Conservation (phyloP, 2,888 invertebrate species). For the Eudemis profundana region DNA sequence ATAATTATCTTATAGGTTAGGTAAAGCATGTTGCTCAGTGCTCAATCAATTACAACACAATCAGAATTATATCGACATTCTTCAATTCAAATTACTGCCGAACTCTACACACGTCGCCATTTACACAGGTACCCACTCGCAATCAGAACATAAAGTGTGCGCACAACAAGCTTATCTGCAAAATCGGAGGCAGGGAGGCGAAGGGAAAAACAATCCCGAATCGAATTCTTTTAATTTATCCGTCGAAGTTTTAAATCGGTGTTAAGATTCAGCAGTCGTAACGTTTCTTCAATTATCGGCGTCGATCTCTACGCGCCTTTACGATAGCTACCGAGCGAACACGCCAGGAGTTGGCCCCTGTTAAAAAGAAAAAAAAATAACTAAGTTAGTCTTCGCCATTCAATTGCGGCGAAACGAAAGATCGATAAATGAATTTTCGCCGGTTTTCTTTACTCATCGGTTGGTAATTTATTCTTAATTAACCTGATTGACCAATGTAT, state of each 20-base stretch:
- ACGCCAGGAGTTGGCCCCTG: constrained; percentile 57
- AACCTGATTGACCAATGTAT: too few species aligned
- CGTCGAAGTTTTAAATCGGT: constrained; percentile 81
- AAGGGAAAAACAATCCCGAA: constrained; percentile 74
- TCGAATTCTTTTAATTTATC: constrained; percentile 82
- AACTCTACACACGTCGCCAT: constrained; percentile 62
- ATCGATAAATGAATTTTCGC: constrained; percentile 11
- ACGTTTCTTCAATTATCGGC: constrained; percentile 80
- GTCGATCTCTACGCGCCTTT: constrained; percentile 74
- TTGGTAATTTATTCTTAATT: background rate
- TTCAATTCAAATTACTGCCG: constrained; percentile 67
- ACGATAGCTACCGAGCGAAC: constrained; percentile 75
- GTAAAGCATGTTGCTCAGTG: too few species aligned
- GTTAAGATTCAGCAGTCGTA: constrained; percentile 80
- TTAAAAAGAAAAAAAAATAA: constrained; percentile 53
- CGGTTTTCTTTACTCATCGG: background rate
- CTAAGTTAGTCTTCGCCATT: constrained; percentile 53
- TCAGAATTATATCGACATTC: constrained; percentile 47
- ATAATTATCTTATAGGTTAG: too few species aligned
- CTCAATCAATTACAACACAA: too few species aligned
- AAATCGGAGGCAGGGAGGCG: constrained; percentile 69
- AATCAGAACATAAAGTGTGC: constrained; percentile 75
- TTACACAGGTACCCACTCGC: constrained; percentile 70
- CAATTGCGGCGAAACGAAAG: constrained; percentile 34
- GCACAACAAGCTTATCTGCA: constrained; percentile 74